Evolutionary conservation across 2,113 vertebrate species (phyloP).

Genomic region (Heterochromis multidens): DNA sequence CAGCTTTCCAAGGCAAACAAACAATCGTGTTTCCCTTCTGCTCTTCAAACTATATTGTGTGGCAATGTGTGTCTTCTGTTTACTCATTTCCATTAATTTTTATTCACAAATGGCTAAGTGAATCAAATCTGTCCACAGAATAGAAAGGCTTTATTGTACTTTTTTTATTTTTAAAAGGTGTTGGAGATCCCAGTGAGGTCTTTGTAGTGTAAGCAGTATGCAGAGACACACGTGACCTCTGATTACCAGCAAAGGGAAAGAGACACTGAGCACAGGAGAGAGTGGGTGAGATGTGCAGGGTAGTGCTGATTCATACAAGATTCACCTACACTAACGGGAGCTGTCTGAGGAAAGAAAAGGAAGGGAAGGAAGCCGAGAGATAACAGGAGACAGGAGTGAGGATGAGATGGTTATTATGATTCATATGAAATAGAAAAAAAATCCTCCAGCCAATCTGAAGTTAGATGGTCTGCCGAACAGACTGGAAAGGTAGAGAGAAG

Average conservation of each 20-base stretch:
- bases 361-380: conserved; percentile 22
- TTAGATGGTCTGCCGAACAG: not conserved
- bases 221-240: conserved; percentile 32
- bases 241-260: conserved; percentile 29
- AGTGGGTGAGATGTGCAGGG: conserved; percentile 23
- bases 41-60: not conserved
- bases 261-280: not conserved
- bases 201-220: not conserved
- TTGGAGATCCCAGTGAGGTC: not conserved
- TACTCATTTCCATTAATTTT: not conserved
- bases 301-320: conserved; percentile 47
- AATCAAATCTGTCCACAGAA: not conserved
- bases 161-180: not conserved
- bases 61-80: not conserved
- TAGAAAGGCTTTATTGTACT: not conserved
- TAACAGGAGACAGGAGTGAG: conserved; percentile 31
- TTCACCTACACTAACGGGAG: conserved; percentile 41
- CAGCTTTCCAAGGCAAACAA: conserved; percentile 41
- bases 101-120: conserved; percentile 5
- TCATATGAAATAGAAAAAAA: conserved; percentile 25
- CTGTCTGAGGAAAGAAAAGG: conserved; percentile 27
- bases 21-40: conserved; percentile 8
- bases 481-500: not conserved
- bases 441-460: not conserved
- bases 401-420: conserved; percentile 39